Evolutionary conservation across 1,140 invertebrate genomes (phyloP).

Genomic region (Papilio glaucus): DNA sequence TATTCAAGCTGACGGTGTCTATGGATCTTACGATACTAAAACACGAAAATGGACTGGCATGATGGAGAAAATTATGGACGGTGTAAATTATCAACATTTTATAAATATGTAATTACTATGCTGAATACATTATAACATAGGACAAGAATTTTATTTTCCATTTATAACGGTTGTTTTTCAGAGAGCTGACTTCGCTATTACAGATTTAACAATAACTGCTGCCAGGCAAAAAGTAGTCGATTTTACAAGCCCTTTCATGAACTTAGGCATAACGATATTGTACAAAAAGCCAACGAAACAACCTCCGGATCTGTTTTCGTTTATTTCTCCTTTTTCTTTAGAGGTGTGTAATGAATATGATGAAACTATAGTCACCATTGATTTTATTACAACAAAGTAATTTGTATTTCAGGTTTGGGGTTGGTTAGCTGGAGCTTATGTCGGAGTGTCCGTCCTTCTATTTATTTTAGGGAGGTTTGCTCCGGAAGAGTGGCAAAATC

Average conservation of each 20-base stretch:
- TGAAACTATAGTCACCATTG: slow-evolving; percentile 2
- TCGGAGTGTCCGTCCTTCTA: slow-evolving; percentile 90
- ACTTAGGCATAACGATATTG: slow-evolving; percentile 93
- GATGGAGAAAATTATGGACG: slow-evolving; percentile 92
- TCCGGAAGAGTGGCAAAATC: slow-evolving; percentile 93
- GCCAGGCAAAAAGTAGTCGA: slow-evolving; percentile 93
- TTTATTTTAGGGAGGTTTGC: slow-evolving; percentile 92
- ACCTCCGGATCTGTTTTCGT: slow-evolving; percentile 92
- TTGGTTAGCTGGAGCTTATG: slow-evolving; percentile 89
- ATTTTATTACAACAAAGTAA: neutral
- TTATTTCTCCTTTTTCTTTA: slow-evolving; percentile 93
- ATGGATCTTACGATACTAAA: slow-evolving; percentile 87
- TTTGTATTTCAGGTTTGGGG: slow-evolving; percentile 88
- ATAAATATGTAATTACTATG: slow-evolving; percentile 40
- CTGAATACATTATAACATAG: slow-evolving; percentile 3
- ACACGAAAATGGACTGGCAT: slow-evolving; percentile 95
- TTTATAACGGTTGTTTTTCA: slow-evolving; percentile 73
- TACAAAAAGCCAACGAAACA: slow-evolving; percentile 92
- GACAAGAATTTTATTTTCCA: slow-evolving; percentile 36
- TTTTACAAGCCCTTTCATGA: slow-evolving; percentile 97
- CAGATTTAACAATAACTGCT: slow-evolving; percentile 95
- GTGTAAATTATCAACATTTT: slow-evolving; percentile 78
- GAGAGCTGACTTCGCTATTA: slow-evolving; percentile 94
- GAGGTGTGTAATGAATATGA: slow-evolving; percentile 67
- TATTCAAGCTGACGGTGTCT: slow-evolving; percentile 90